Evolutionary conservation across 2,113 vertebrate species (phyloP).

Genomic region (Chamaea fasciata): DNA sequence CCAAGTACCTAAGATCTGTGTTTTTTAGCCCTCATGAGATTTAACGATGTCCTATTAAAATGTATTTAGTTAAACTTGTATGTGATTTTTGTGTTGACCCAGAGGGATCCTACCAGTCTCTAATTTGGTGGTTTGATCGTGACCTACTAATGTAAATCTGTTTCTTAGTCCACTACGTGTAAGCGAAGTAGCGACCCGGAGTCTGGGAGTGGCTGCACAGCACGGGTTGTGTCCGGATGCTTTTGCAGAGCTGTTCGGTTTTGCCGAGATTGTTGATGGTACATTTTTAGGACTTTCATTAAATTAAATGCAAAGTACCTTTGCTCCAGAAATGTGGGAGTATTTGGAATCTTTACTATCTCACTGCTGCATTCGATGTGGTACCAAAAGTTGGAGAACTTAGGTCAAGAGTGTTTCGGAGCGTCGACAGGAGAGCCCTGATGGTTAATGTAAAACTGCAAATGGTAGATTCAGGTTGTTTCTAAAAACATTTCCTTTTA

Average conservation of each 20-base stretch:
- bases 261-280: slow-evolving; percentile 58
- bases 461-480: slow-evolving; percentile 80
- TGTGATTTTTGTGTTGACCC: slow-evolving; percentile 80
- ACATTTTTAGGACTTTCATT: slow-evolving; percentile 55
- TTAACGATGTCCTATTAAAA: slow-evolving; percentile 74
- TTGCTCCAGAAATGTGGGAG: slow-evolving; percentile 31
- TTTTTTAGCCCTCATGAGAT: slow-evolving; percentile 68
- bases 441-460: slow-evolving; percentile 77
- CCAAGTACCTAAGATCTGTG: slow-evolving; percentile 73
- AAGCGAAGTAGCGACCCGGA: slow-evolving; percentile 27
- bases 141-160: slow-evolving; percentile 60
- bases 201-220: not conserved
- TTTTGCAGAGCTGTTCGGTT: slow-evolving; percentile 56
- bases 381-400: slow-evolving; percentile 43
- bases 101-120: slow-evolving; percentile 60
- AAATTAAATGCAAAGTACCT: slow-evolving; percentile 46
- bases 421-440: slow-evolving; percentile 76
- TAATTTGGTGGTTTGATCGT: slow-evolving; percentile 52
- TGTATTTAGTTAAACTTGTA: slow-evolving; percentile 77
- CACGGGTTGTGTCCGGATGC: slow-evolving; percentile 16
- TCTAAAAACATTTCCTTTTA: slow-evolving; percentile 80
- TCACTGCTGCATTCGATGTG: not conserved
- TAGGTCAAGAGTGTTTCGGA: slow-evolving; percentile 67
- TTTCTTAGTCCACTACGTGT: slow-evolving; percentile 53
- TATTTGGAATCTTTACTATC: slow-evolving; percentile 14